These are phyloP conservation scores for Barbus barbus DNA, from an alignment of 2,113 vertebrate species.

Conservation along the genomic window DNA sequence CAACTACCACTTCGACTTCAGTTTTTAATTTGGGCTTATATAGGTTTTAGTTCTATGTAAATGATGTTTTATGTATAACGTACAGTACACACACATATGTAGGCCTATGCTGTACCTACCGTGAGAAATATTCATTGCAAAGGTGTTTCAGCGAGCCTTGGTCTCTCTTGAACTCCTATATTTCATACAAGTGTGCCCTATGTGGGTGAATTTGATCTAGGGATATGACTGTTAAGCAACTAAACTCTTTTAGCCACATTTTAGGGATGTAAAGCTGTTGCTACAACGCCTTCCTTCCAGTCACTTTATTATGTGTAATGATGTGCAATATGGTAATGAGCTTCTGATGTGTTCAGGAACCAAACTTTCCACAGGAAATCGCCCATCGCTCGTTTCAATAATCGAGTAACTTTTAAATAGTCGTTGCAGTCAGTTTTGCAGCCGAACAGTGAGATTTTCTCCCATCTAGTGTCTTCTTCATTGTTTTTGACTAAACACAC, in stretches of 20 bases:
- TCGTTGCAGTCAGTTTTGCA: not conserved
- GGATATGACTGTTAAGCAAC: not conserved
- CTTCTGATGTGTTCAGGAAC: not conserved
- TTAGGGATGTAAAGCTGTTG: not conserved
- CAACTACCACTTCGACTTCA: not conserved
- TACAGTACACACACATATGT: no score
- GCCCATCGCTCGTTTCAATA: not conserved
- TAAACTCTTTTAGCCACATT: not conserved
- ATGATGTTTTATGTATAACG: no score
- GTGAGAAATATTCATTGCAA: no score
- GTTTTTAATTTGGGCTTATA: not conserved
- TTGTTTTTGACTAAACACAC: not conserved
- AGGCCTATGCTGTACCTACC: no score
- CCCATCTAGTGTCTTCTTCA: no score
- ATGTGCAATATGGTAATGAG: not conserved
- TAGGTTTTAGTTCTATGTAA: not conserved
- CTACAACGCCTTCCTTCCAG: not conserved
- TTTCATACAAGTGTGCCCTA: not conserved
- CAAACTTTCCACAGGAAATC: constrained; percentile 33
- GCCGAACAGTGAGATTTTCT: no score
- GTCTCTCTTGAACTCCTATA: not conserved
- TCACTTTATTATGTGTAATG: not conserved
- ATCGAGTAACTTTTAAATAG: not conserved
- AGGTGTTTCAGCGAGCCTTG: not conserved
- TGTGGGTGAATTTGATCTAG: not conserved